Base-by-base conservation (phyloP, 2,113 vertebrate genomes). In the Neoarius graeffei region DNA sequence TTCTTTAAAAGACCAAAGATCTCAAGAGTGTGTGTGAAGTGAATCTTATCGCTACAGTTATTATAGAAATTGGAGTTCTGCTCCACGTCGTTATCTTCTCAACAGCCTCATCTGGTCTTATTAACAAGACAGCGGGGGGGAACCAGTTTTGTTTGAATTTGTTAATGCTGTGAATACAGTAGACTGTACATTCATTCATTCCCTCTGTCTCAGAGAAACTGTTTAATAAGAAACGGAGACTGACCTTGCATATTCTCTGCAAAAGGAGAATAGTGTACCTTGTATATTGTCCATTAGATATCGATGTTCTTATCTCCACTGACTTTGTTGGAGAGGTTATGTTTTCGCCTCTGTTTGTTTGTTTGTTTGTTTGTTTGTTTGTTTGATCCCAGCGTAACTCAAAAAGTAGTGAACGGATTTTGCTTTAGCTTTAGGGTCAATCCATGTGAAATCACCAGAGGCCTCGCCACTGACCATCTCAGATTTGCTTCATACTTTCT, bases 1-100 rank as follows among this genome's bases (percentile, higher is more conserved):
- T 60, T 90, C 25, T 89, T 91, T 89, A 48, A 91, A 93, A 82
- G 83, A 81, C 81, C 76, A 86, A 92, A 60, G 86, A 86, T 79
- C 86, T 84, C 71, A 85, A 27, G 71, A 54, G 5, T 80, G 57
- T 6, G 66, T 56, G 7, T 35, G 27, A 69, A 30, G 19, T 64
- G 60, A 10, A 54, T 77, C 64, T 76, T 48, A 42, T 52, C 27
- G 83, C 67, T 56, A 15, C 25, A 23, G 14, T 48, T 83, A 27
- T 83, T 74, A 83, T 79, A 69, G 50, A 35, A 19, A 62, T 30
- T 30, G 35, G 84, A 77, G 57, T 67, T 73, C 69, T 84, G 76
- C 56, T 54, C 52, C 60, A 23, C n/a, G 60, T 23, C 15, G 19
- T 50, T 27, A 15, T 35, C 35, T 66, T 79, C 81, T 48, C 60